Evolutionary conservation across 2,113 vertebrate genomes (phyloP).

Genomic region (Sinocyclocheilus anshuiensis): DNA sequence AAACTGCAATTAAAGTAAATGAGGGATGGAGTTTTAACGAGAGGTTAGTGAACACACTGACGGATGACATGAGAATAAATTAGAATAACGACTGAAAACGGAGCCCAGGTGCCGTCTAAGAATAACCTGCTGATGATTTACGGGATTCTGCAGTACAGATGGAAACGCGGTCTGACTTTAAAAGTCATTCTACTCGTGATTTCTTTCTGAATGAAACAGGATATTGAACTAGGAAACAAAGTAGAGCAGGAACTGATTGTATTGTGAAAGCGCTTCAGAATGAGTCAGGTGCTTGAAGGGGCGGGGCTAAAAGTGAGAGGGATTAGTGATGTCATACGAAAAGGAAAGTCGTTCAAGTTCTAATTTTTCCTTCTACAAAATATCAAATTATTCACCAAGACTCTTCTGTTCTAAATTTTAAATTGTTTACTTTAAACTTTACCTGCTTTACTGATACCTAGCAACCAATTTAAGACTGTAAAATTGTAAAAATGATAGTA

Average conservation of each 20-base stretch:
- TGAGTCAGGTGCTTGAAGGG: background rate
- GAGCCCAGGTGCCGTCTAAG: background rate
- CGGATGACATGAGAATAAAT: background rate
- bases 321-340: background rate
- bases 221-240: background rate
- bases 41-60: constrained; percentile 17
- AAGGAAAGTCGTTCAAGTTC: background rate
- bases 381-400: too few relatives aligned
- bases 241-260: background rate
- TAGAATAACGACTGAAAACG: constrained; percentile 12
- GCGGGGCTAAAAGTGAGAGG: background rate
- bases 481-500: too few relatives aligned
- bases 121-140: constrained; percentile 16
- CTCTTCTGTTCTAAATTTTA: background rate
- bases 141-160: background rate
- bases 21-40: constrained; percentile 27
- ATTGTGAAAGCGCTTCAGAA: background rate
- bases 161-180: too few relatives aligned
- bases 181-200: background rate
- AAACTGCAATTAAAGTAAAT: constrained; percentile 43
- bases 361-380: too few relatives aligned
- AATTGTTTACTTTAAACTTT: background rate
- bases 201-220: background rate
- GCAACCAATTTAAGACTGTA: background rate
- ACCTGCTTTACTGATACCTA: background rate